Conservation (phyloP, 2,888 invertebrate genomes). For the Poecilus cupreus region DNA sequence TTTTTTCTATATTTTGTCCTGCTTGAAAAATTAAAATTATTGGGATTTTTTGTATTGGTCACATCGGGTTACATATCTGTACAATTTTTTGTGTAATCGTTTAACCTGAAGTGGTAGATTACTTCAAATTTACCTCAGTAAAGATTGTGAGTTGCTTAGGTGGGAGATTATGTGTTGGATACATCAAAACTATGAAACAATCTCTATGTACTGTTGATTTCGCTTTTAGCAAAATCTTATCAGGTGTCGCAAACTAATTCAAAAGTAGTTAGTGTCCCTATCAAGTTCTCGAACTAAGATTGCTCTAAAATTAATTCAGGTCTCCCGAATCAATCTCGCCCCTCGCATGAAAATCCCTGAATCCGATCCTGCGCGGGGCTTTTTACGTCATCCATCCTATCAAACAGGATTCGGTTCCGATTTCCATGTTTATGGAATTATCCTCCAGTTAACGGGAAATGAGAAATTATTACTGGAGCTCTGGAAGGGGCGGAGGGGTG, state of each 20-base stretch:
- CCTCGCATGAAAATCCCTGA: neutral
- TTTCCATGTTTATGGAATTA: slow-evolving; percentile 55
- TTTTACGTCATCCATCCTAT: slow-evolving; percentile 6
- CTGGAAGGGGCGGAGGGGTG: neutral
- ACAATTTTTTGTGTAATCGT: no score
- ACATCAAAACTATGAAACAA: neutral
- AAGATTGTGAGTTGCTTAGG: no score
- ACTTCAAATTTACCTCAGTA: no score
- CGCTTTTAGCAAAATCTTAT: no score
- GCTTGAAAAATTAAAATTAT: no score
- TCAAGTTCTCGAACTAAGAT: neutral
- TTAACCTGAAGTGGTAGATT: no score
- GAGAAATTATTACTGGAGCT: slow-evolving; percentile 49
- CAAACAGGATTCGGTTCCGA: slow-evolving; percentile 32
- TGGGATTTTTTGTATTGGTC: no score
- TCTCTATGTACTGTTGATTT: no score
- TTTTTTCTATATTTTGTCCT: no score
- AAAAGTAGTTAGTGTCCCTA: neutral
- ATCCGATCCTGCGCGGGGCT: neutral
- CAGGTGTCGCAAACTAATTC: neutral
- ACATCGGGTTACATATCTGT: no score
- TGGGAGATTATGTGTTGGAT: no score
- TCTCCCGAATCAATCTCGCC: neutral
- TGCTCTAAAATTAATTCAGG: neutral
- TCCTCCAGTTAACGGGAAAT: slow-evolving; percentile 45